A percentile compares a stretch with the other conserved stretches of the same genome.
Conservation (phyloP, 2,113 vertebrate species). For the Prietella phreatophila region DNA sequence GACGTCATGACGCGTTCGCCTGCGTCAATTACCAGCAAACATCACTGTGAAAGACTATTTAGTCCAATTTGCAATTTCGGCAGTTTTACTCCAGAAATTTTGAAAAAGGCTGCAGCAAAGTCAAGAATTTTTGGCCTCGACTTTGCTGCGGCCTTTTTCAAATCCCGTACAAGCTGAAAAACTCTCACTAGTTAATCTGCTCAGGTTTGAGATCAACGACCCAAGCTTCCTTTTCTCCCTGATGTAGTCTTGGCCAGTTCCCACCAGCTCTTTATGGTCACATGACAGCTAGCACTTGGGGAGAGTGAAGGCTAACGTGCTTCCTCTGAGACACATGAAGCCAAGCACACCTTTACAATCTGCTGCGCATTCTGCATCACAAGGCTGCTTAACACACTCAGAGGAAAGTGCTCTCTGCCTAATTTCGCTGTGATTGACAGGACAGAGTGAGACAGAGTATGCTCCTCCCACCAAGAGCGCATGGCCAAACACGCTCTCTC, state of each 20-base stretch:
- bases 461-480: neutral
- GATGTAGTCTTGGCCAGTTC: neutral
- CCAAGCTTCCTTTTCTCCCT: neutral
- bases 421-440: neutral
- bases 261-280: neutral
- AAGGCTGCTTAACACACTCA: neutral
- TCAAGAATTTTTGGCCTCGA: too few species aligned
- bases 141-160: too few species aligned
- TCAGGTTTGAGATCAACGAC: neutral
- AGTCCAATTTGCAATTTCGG: too few species aligned
- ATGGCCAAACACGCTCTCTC: neutral
- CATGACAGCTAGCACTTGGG: neutral
- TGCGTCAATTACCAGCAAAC: too few species aligned
- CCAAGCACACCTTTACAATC: neutral
- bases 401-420: neutral
- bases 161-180: too few species aligned
- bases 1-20: too few species aligned
- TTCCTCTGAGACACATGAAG: neutral
- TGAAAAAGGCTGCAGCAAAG: neutral
- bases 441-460: neutral
- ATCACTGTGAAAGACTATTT: too few species aligned
- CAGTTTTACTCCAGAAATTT: too few species aligned
- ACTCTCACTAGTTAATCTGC: neutral
- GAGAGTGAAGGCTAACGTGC: neutral
- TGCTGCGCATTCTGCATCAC: neutral